These are phyloP conservation scores for Epinotia nisella DNA, from an alignment of 2,888 invertebrate species.

Conservation along the genomic window DNA sequence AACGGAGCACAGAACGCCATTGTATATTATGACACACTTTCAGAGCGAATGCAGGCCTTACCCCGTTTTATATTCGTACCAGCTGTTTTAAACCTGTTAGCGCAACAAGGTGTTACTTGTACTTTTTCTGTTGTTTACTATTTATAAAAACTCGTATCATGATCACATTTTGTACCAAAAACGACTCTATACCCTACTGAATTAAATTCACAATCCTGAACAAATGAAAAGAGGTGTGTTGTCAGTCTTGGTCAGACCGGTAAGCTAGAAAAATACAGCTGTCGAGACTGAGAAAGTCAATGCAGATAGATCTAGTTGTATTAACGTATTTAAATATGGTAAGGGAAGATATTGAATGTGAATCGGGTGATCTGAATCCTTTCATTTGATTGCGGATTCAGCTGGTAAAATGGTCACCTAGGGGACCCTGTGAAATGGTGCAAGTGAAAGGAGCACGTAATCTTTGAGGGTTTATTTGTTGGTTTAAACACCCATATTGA, in stretches of 20 bases:
- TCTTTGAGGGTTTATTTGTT: constrained; percentile 5
- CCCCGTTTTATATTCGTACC: constrained; percentile 19
- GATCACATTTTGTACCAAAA: not conserved
- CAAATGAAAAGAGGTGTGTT: not conserved
- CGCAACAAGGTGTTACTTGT: constrained; percentile 37
- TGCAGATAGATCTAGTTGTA: constrained; percentile 25
- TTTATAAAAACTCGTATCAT: not conserved
- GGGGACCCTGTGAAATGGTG: constrained; percentile 1
- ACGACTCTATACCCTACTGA: not conserved
- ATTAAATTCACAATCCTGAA: not conserved
- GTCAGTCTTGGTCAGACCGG: constrained; percentile 7
- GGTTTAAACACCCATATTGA: constrained; percentile 9
- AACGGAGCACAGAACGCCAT: constrained; percentile 3
- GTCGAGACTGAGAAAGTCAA: constrained; percentile 37
- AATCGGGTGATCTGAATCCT: constrained; percentile 31
- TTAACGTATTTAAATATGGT: constrained; percentile 15
- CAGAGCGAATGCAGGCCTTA: constrained; percentile 1
- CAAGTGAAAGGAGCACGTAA: constrained; percentile 18
- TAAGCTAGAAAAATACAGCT: constrained; percentile 41
- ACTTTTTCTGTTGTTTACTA: constrained; percentile 29
- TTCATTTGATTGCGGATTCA: constrained; percentile 11
- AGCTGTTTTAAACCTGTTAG: constrained; percentile 43
- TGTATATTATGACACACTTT: constrained; percentile 28
- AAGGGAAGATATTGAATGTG: constrained; percentile 24
- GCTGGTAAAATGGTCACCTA: constrained; percentile 21